phyloP scores from a whole-genome alignment of 2,888 invertebrate genomes.

The Diloba caeruleocephala region DNA sequence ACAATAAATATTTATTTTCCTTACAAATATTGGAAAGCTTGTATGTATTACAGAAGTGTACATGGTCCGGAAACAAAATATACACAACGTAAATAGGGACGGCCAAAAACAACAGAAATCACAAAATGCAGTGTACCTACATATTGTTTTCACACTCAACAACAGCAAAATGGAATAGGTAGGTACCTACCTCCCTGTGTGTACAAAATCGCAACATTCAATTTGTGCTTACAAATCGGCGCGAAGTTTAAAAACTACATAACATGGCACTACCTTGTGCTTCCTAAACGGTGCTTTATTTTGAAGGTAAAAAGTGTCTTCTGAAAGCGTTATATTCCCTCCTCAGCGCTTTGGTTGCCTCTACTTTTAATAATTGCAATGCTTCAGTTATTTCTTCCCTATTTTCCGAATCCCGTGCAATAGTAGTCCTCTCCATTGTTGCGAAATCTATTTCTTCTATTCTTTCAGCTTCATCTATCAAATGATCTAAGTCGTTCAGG shows the following conservation, averaged over 20 bases:
- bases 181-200: no score
- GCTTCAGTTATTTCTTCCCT: conserved; percentile 73
- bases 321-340: conserved; percentile 80
- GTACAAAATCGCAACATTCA: conserved; percentile 9
- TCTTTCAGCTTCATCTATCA: conserved; percentile 79
- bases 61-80: conserved; percentile 14
- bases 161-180: conserved; percentile 6
- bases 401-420: conserved; percentile 73
- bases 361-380: conserved; percentile 75
- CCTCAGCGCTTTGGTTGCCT: conserved; percentile 78
- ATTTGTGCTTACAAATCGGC: conserved; percentile 52
- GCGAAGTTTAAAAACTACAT: conserved; percentile 68
- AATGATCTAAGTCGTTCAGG: conserved; percentile 70
- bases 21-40: conserved; percentile 18
- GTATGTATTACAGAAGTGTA: neutral
- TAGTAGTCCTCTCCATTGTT: conserved; percentile 76
- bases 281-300: conserved; percentile 48
- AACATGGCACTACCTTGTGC: conserved; percentile 61
- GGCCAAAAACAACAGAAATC: conserved; percentile 22
- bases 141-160: neutral
- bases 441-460: conserved; percentile 83
- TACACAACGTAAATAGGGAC: conserved; percentile 9
- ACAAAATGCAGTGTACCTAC: conserved; percentile 5
- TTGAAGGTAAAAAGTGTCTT: conserved; percentile 70
- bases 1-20: conserved; percentile 37